phyloP scores from a whole-genome alignment of 2,797 vertebrate species.

The Girardinus metallicus region DNA sequence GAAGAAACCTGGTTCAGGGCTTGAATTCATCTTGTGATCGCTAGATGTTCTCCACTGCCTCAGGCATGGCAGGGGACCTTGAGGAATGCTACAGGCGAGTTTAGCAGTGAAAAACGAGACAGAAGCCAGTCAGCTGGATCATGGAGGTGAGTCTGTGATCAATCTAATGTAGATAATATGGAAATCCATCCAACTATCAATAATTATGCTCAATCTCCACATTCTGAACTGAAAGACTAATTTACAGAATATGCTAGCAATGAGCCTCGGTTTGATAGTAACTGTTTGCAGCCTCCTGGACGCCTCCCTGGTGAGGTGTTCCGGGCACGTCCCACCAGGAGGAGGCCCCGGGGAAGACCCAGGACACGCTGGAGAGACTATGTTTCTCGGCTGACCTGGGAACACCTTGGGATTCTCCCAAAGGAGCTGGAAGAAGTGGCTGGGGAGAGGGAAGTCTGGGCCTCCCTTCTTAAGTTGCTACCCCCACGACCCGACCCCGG shows the following conservation, averaged over 20 bases:
- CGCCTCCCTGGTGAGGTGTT: too few relatives aligned
- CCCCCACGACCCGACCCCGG: too few relatives aligned
- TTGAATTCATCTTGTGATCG: constrained; percentile 53
- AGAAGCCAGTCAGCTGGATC: constrained; percentile 21
- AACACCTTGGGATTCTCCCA: too few relatives aligned
- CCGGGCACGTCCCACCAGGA: too few relatives aligned
- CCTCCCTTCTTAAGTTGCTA: too few relatives aligned
- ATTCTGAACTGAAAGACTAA: constrained; percentile 15
- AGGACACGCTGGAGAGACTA: too few relatives aligned
- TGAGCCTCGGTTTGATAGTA: not conserved
- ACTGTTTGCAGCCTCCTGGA: not conserved
- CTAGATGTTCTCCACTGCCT: constrained; percentile 70
- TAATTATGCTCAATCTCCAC: constrained; percentile 47
- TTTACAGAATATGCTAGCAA: constrained; percentile 1
- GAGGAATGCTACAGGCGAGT: constrained; percentile 77
- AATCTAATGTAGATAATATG: constrained; percentile 33
- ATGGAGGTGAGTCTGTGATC: constrained; percentile 39
- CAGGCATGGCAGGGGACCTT: constrained; percentile 66
- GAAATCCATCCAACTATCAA: constrained; percentile 60
- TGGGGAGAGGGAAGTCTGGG: too few relatives aligned
- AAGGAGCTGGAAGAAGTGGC: too few relatives aligned
- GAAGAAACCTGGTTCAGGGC: constrained; percentile 51
- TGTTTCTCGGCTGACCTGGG: too few relatives aligned
- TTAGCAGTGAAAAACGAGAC: constrained; percentile 58
- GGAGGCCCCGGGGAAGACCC: too few relatives aligned